Evolutionary conservation across 2,888 invertebrate species (phyloP), one percentile per base, ranked within the genome.

Genomic region (Stegophylla sp.): DNA sequence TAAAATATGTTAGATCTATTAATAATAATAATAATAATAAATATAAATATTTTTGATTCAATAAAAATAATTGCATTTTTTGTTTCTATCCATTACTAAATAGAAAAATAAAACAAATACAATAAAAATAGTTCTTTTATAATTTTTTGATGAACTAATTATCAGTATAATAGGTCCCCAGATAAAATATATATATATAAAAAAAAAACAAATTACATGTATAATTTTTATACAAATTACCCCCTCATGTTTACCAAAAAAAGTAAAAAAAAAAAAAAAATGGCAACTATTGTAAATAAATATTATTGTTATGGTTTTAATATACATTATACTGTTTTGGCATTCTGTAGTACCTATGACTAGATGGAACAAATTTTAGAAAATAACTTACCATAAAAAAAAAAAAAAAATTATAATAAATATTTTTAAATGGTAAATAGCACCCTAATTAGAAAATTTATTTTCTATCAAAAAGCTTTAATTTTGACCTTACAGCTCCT

Each of bases 401-500:
- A 45, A 66, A 67, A 69, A 56, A 67, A 45, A 23, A 56, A 66
- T 77, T 56, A 56, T 26, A 61, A 48, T 34, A 64, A 75, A 69
- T 34, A 48, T 61, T 79, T 69, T 61, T 20, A 20, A 79, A 59
- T 79, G 79, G 71, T 71, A 79, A 69, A 71, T 79, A 79, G 79
- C 79, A 79, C 79, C 71, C 61, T 79, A 61, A 71, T 63, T 17
- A 79, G 61, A 79, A 73, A 43, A 23, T 82, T 81, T 81, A 90
- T 86, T 91, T 89, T 86, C 91, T 93, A 87, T 95, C 95, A 87
- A 95, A 95, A 59, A 95, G 90, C 83, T 93, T 93, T 86, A 95
- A 89, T 87, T 95, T 95, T 75, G 94, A 94, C 85, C 91, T 90
- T 82, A 95, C 95, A 74, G 94, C 94, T 83, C 95, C 95, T 86